Evolutionary conservation across 2,797 vertebrate species (phyloP).

Genomic region (Telmatherina bonti): DNA sequence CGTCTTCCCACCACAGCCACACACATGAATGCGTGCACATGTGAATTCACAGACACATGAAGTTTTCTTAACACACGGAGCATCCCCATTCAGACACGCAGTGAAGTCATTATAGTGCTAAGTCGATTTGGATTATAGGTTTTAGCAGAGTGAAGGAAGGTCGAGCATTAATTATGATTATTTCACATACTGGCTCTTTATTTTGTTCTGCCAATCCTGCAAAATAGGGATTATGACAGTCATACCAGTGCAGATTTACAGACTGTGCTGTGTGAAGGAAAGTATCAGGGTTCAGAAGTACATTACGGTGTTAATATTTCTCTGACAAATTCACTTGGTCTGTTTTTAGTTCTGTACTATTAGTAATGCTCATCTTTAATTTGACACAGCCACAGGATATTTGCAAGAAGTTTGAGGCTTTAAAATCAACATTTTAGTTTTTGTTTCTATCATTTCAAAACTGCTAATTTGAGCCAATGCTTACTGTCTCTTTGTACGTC

Average conservation of each 20-base stretch:
- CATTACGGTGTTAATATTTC: slow-evolving; percentile 2
- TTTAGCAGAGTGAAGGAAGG: slow-evolving; percentile 69
- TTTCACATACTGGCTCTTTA: slow-evolving; percentile 68
- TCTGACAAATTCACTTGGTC: background rate
- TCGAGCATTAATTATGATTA: slow-evolving; percentile 72
- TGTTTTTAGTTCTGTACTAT: background rate
- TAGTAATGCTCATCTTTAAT: background rate
- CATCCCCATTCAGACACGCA: slow-evolving; percentile 28
- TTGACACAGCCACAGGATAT: background rate
- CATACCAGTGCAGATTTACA: slow-evolving; percentile 45
- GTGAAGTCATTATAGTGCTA: slow-evolving; percentile 68
- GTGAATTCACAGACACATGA: slow-evolving; percentile 53
- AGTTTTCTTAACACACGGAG: slow-evolving; percentile 46
- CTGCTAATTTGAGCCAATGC: background rate
- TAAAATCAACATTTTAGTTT: background rate
- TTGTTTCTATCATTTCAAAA: background rate
- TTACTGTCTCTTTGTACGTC: background rate
- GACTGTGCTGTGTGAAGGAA: slow-evolving; percentile 5
- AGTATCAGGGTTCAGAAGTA: slow-evolving; percentile 26
- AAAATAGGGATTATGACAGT: slow-evolving; percentile 68
- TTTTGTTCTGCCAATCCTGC: slow-evolving; percentile 57
- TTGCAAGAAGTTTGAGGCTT: no score
- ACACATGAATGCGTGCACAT: slow-evolving; percentile 27
- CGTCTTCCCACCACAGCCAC: background rate
- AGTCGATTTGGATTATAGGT: slow-evolving; percentile 76